A percentile compares a stretch with the other conserved stretches of the same genome.
Conservation (phyloP, 2,888 invertebrate genomes). For the Cerastis rubricosa region DNA sequence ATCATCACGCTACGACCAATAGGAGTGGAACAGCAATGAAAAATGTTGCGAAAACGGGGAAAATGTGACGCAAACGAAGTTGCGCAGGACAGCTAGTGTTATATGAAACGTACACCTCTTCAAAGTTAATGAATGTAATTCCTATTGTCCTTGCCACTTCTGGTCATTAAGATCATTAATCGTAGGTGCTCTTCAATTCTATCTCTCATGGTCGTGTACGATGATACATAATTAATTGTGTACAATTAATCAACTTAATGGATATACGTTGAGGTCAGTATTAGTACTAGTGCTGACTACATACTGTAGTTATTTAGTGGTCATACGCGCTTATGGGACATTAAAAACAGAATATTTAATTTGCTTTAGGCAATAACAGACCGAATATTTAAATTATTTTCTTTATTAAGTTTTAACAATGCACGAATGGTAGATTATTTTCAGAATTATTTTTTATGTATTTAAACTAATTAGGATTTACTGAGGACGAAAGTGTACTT, state of each 20-base stretch:
- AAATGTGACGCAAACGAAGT: no score
- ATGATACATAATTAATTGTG: conserved; percentile 48
- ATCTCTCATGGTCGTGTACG: conserved; percentile 51
- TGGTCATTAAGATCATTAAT: conserved; percentile 48
- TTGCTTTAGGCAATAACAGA: no score
- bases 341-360: conserved; percentile 27
- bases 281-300: conserved; percentile 13
- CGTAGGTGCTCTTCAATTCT: conserved; percentile 56
- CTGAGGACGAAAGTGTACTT: background rate
- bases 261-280: conserved; percentile 35
- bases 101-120: conserved; percentile 35
- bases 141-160: conserved; percentile 52
- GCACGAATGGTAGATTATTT: background rate
- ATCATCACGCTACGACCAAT: no score
- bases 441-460: no score
- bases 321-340: background rate
- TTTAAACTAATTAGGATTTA: background rate
- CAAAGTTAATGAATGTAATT: conserved; percentile 53
- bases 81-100: no score
- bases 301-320: conserved; percentile 21
- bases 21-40: no score
- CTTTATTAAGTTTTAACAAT: background rate
- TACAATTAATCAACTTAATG: conserved; percentile 53
- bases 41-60: no score
- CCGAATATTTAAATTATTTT: background rate